Conservation (phyloP, 2,113 vertebrate species). For the Tyrannus savana region DNA sequence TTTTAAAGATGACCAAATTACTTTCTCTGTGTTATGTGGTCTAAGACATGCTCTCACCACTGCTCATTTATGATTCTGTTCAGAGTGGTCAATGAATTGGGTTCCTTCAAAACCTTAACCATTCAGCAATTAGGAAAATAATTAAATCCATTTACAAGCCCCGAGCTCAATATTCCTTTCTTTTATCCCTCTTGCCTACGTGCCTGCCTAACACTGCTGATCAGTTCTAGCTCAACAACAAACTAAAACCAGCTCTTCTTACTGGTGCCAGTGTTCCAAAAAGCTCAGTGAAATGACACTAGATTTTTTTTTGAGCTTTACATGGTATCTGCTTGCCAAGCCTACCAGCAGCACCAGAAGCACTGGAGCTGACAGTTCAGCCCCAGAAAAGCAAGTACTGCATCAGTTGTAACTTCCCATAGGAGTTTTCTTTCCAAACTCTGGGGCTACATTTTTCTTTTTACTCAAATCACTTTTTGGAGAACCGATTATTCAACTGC, state of each 20-base stretch:
- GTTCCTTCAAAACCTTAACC: background rate
- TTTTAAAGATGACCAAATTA: background rate
- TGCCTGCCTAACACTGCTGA: background rate
- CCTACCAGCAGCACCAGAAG: background rate
- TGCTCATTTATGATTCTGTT: background rate
- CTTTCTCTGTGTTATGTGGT: background rate
- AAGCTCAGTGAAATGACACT: background rate
- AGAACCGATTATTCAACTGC: background rate
- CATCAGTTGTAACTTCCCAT: background rate
- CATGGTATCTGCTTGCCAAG: background rate
- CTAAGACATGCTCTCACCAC: background rate
- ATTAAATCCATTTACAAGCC: background rate
- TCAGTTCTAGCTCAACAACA: background rate
- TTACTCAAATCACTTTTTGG: background rate
- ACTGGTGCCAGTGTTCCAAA: background rate
- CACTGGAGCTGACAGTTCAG: background rate
- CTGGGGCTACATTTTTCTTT: background rate
- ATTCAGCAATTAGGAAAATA: background rate
- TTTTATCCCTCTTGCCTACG: background rate
- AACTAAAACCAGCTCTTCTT: background rate
- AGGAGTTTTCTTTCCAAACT: background rate
- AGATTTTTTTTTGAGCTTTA: background rate
- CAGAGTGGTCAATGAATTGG: fast-evolving
- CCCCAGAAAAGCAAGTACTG: background rate
- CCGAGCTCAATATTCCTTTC: background rate